Base-by-base conservation (phyloP, 1,140 invertebrate species). In the Mamestra configurata region DNA sequence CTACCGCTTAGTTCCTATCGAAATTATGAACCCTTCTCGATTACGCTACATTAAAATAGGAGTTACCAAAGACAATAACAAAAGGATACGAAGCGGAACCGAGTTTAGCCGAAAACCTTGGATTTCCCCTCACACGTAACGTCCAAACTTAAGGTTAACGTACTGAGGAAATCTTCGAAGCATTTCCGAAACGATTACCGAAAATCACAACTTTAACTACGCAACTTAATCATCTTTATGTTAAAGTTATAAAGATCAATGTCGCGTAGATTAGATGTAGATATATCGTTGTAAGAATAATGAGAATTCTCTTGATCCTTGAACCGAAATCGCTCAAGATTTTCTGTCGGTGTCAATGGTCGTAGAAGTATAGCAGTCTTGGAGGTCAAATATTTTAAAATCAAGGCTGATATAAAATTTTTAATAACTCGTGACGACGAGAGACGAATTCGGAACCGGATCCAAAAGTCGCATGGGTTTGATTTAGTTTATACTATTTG, bases 131-230 rank as follows among this genome's bases (percentile, higher is more conserved):
- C 72, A 75, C 55, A 75, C 72, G 55, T 70, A 80, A 79, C 66
- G 57, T 43, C 18, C 59, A 68, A 59, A 61, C 79, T 72, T 22
- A 37, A 53, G 80, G 81, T 82, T 76, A 85, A 85, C 46, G 80
- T 22, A 79, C 83, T 35, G 77, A 77, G 75, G 66, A 82, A 84
- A 84, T 82, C 72, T 81, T 73, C 73, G 31, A 81, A 82, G 77
- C 80, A 84, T 81, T 84, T 84, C 83, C 80, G 77, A 77, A 71
- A 77, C 51, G 61, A 76, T 79, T 70, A 70, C 31, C 27, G 40
- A 51, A 81, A 66, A 27, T 46, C 3, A 61, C 55, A 66, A 43
- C 49, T 15, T 24, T 61, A 37, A n/a, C 15, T n/a, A 61, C n/a
- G 0, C 20, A 15, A 24, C 22, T 10, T 24, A 11, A 51, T 77